phyloP scores from a whole-genome alignment of 2,113 vertebrate genomes.

The Prinia subflava region DNA sequence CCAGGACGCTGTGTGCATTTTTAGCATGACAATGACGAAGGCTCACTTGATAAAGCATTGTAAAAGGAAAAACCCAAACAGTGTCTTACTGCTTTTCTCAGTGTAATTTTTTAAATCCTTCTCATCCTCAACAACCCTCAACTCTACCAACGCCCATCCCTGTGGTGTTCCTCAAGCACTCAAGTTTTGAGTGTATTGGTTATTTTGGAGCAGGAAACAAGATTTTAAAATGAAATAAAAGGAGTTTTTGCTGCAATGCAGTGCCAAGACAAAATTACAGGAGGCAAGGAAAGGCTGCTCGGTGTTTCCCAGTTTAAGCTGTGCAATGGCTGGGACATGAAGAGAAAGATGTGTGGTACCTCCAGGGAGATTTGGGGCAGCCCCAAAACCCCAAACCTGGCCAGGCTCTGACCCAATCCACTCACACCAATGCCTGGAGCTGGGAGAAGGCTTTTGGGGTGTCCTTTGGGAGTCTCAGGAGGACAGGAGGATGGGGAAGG shows the following conservation, averaged over 20 bases:
- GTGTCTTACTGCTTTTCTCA: background rate
- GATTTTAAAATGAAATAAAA: background rate
- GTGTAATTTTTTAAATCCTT: background rate
- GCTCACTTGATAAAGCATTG: background rate
- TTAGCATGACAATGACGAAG: background rate
- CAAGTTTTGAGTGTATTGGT: background rate
- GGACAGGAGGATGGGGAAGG: background rate
- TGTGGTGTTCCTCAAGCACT: background rate
- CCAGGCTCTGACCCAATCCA: background rate
- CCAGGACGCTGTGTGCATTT: background rate
- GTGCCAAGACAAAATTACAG: background rate
- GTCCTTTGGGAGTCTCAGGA: background rate
- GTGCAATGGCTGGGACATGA: rapidly evolving
- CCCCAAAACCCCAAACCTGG: background rate
- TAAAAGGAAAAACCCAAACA: background rate
- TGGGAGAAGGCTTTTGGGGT: background rate
- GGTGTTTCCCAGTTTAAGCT: background rate
- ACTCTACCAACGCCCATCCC: background rate
- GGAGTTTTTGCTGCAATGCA: background rate
- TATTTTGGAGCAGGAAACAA: background rate
- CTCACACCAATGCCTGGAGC: background rate
- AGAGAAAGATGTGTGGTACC: background rate
- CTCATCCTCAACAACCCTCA: background rate
- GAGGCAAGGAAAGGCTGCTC: background rate
- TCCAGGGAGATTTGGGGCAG: rapidly evolving